Evolutionary conservation across 2,888 invertebrate species (phyloP).

Genomic region (Megalurothrips usitatus): DNA sequence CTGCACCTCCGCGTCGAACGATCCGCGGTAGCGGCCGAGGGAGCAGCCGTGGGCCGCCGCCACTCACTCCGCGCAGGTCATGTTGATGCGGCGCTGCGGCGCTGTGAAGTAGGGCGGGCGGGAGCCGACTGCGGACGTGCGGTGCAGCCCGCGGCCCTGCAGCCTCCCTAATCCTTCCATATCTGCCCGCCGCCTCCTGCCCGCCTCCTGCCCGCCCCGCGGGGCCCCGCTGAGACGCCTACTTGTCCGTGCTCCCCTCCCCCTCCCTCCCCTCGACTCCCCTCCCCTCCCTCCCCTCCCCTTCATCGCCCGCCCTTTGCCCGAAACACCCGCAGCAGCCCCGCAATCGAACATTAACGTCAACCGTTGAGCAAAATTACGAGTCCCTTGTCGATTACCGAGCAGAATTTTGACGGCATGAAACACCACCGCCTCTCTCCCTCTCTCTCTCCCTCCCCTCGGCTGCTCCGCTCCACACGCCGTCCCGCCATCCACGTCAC

Average conservation of each 20-base stretch:
- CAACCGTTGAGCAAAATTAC: slow-evolving; percentile 26
- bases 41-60: no score
- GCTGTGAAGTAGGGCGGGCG: no score
- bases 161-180: neutral
- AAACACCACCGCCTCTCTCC: slow-evolving; percentile 6
- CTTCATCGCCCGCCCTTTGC: neutral
- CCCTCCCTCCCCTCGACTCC: no score
- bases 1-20: no score
- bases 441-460: neutral
- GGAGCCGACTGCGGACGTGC: no score
- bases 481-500: neutral
- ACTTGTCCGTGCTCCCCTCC: neutral
- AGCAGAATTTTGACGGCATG: slow-evolving; percentile 19
- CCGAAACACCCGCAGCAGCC: slow-evolving; percentile 23
- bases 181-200: neutral
- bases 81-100: no score
- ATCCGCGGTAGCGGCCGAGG: no score
- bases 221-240: neutral
- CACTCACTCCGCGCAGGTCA: no score
- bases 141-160: neutral
- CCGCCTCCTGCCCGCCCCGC: neutral
- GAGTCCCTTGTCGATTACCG: slow-evolving; percentile 25
- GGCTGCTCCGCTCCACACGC: neutral
- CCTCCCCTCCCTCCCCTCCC: neutral
- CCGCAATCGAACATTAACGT: slow-evolving; percentile 26